phyloP scores from a whole-genome alignment of 1,140 invertebrate species.

The Cyclina sinensis region DNA sequence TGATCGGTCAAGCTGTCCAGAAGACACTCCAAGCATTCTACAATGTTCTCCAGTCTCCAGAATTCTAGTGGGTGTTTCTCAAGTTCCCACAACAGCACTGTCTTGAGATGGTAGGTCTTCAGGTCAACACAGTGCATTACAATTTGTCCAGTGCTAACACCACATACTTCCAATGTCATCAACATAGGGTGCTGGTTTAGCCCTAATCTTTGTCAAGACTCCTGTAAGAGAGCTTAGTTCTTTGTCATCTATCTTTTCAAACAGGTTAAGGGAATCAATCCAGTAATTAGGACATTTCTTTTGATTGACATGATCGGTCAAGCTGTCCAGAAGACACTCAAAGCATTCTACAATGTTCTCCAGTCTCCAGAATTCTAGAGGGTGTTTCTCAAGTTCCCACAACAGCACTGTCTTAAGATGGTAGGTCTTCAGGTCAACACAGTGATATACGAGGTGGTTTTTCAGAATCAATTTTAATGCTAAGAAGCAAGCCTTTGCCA shows the following conservation, averaged over 20 bases:
- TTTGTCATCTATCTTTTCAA: conserved; percentile 7
- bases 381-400: conserved; percentile 56
- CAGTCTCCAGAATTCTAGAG: conserved; percentile 26
- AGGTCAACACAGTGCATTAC: conserved; percentile 1
- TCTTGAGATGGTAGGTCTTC: conserved; percentile 45
- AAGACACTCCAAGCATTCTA: conserved; percentile 48
- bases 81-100: conserved; percentile 45
- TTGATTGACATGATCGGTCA: neutral
- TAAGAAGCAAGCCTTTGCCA: conserved; percentile 34
- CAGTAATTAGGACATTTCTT: conserved; percentile 44
- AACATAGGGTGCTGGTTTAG: conserved; percentile 37
- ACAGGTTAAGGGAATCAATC: conserved; percentile 23
- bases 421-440: conserved; percentile 31
- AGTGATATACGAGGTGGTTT: conserved; percentile 28
- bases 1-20: neutral
- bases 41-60: conserved; percentile 30
- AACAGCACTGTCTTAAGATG: conserved; percentile 30
- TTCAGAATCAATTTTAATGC: conserved; percentile 44
- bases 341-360: conserved; percentile 52
- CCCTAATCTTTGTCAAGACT: neutral
- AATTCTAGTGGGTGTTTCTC: conserved; percentile 46
- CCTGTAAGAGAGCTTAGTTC: neutral
- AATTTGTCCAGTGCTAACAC: too few species aligned
- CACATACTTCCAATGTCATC: conserved; percentile 47
- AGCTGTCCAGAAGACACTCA: conserved; percentile 19